Percentiles rank a stretch among this genome's conserved stretches.
phyloP scores from a whole-genome alignment of 2,797 vertebrate genomes.

The Coranthus polyacanthus region DNA sequence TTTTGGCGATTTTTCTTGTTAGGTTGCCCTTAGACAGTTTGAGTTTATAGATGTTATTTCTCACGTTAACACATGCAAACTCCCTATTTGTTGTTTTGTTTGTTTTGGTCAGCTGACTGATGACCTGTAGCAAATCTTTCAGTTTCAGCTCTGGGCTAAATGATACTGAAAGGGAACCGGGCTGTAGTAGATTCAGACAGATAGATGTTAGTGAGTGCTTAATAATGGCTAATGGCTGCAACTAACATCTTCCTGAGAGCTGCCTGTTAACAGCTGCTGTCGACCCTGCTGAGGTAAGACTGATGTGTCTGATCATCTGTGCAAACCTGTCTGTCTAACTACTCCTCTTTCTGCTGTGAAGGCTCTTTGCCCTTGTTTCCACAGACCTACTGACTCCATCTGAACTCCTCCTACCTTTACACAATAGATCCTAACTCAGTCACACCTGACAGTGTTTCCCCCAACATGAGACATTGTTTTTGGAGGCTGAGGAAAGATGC shows the following conservation, averaged over 20 bases:
- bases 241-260: slow-evolving; percentile 80
- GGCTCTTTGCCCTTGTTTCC: slow-evolving; percentile 79
- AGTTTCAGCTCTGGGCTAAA: background rate
- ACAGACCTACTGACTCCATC: slow-evolving; percentile 61
- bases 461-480: slow-evolving; percentile 26
- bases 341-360: slow-evolving; percentile 46
- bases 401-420: slow-evolving; percentile 35
- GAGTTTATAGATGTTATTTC: background rate
- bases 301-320: slow-evolving; percentile 71
- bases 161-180: background rate
- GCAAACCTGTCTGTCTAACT: slow-evolving; percentile 63
- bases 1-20: background rate
- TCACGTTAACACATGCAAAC: background rate
- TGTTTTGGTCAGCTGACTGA: background rate
- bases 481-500: slow-evolving; percentile 29
- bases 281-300: slow-evolving; percentile 83
- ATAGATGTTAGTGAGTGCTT: background rate
- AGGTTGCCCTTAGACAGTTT: background rate
- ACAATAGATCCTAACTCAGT: slow-evolving; percentile 32
- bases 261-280: slow-evolving; percentile 78
- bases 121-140: background rate
- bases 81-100: slow-evolving; percentile 9
- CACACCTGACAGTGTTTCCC: slow-evolving; percentile 17
- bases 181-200: slow-evolving; percentile 8
- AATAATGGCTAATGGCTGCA: slow-evolving; percentile 57